Percentiles rank a stretch among this genome's conserved stretches.
These are phyloP conservation scores for Pedionomus torquatus DNA, from an alignment of 2,113 vertebrate species.

Conservation along the genomic window DNA sequence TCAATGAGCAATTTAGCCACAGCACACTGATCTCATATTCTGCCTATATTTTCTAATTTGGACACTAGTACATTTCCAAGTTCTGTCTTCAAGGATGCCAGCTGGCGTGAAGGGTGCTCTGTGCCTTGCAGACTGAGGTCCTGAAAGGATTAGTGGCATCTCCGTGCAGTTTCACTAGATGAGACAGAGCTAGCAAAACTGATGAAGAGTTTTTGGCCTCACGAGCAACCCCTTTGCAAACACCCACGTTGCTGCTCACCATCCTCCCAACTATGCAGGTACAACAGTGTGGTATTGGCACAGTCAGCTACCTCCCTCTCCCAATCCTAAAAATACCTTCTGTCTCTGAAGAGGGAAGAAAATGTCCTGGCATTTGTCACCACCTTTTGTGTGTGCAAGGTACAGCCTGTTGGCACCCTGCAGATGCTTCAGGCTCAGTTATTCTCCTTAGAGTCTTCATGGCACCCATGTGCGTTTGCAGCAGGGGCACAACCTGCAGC, in stretches of 20 bases:
- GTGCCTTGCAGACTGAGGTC: background rate
- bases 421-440: background rate
- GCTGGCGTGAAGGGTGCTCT: background rate
- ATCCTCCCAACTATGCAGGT: background rate
- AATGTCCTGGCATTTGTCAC: background rate
- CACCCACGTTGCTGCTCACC: background rate
- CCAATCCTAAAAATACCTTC: background rate
- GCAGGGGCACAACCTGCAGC: background rate
- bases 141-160: background rate
- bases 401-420: rapidly evolving
- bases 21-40: background rate
- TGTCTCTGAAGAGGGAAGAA: background rate
- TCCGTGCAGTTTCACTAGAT: background rate
- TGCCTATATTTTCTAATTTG: background rate
- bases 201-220: background rate
- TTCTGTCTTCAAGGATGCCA: background rate
- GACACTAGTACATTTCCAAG: background rate
- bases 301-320: background rate
- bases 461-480: background rate
- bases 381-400: background rate
- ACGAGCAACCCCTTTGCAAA: background rate
- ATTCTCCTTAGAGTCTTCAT: background rate
- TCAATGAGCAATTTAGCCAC: background rate
- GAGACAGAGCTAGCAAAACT: background rate
- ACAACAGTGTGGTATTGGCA: background rate